Percentiles rank a stretch among this genome's conserved stretches.
phyloP scores from a whole-genome alignment of 2,113 vertebrate genomes.

The Pomatostomus ruficeps region DNA sequence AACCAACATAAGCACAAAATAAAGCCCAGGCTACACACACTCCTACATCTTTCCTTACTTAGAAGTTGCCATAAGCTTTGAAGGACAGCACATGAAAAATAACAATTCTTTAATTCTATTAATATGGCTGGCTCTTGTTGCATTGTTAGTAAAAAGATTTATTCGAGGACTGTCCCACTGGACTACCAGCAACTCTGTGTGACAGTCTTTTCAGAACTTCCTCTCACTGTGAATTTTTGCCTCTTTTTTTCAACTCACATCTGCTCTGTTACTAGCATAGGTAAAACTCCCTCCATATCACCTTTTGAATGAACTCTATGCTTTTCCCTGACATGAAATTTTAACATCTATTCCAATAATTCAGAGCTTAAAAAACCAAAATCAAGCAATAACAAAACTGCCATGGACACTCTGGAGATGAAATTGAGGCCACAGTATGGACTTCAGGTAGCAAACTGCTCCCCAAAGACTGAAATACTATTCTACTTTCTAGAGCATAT shows the following conservation, averaged over 20 bases:
- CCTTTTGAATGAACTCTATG: neutral
- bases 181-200: rapidly evolving
- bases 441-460: neutral
- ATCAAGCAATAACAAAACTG: neutral
- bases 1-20: neutral
- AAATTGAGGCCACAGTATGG: neutral
- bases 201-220: neutral
- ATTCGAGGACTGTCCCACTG: neutral
- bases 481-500: neutral
- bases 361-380: neutral
- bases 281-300: neutral
- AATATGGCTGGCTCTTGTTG: neutral
- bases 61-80: neutral
- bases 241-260: neutral
- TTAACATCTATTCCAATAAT: neutral
- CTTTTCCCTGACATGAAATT: rapidly evolving
- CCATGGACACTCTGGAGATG: neutral
- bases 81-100: neutral
- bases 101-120: neutral
- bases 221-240: neutral
- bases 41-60: neutral
- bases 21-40: neutral
- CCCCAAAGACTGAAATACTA: neutral
- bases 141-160: neutral
- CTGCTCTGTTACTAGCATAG: neutral